Base-by-base conservation (phyloP, 2,888 invertebrate genomes). In the Chaetogeoica ovagalla region DNA sequence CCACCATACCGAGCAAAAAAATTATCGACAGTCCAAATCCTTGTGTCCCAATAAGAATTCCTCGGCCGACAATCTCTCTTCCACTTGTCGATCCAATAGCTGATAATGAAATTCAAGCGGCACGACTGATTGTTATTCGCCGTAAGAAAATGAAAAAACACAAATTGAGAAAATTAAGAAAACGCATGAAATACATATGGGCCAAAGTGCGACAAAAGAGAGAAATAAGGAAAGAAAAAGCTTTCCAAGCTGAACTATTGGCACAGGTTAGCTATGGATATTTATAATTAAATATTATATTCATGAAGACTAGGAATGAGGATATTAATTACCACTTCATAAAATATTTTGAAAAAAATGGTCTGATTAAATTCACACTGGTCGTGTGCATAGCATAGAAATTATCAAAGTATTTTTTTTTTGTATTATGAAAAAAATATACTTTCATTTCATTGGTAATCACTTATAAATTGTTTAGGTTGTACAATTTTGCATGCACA, bases 121-220 rank as follows among this genome's bases (percentile, higher is more conserved):
- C 89, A 0, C 88, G 92, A 74, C 86, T 95, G 81, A 91, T 95
- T 83, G 91, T 93, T 0, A 94, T 95, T 57, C 88, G 95, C 71
- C 88, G 91, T 72, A 90, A 90, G 76, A 96, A 95, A 87, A 95
- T 96, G 94, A 94, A 92, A 86, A 94, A 92, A 84, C 96, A 96
- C 85, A 93, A 95, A 86, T 87, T 93, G 68, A 91, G 87, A 86
- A 96, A 96, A 86, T 87, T 94, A 77, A 89, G 93, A 83, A 94
- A 93, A 85, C 90, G 88, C 84, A 93, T 94, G 93, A 91, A 91
- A 84, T 91, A 90, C 86, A 89, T 90, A 82, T 92, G 92, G 91
- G 91, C 91, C 1, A 92, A 92, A 86, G 89, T 89, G 83, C 86
- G 86, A 81, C 91, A 91, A 84, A 90, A 89, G 30, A 89, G 94